These are phyloP conservation scores for Cephus runcator DNA, from an alignment of 2,888 invertebrate genomes.

Conservation along the genomic window DNA sequence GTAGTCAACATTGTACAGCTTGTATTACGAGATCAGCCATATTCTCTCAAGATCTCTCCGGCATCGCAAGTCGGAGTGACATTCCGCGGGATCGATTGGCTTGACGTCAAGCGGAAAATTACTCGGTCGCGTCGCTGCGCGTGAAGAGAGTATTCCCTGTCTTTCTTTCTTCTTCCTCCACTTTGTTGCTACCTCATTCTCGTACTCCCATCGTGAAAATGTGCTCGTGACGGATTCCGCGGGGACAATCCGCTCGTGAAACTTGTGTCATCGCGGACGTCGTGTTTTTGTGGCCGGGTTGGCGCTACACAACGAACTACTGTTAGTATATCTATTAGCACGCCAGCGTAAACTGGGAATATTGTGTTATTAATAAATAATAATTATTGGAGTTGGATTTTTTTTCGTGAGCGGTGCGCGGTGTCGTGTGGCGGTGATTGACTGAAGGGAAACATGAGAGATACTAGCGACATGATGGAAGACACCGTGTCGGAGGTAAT, in stretches of 20 bases:
- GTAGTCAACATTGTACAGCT: not conserved
- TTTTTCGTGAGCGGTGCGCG: not conserved
- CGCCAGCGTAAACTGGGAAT: not conserved
- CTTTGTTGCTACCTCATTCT: not conserved
- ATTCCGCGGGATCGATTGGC: slow-evolving; percentile 11
- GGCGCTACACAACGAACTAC: not conserved
- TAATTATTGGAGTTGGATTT: not conserved
- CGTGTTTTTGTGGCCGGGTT: not conserved
- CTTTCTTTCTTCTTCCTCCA: not conserved
- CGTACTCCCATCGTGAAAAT: slow-evolving; percentile 10
- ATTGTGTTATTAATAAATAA: not conserved
- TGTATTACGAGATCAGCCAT: slow-evolving; percentile 5
- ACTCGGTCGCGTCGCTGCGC: slow-evolving; percentile 5
- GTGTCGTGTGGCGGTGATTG: not conserved
- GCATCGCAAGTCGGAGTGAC: slow-evolving; percentile 2
- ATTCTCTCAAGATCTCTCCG: slow-evolving; percentile 7
- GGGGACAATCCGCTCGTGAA: not conserved
- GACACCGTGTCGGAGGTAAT: slow-evolving; percentile 56
- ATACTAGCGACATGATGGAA: slow-evolving; percentile 58
- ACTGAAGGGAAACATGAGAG: slow-evolving; percentile 44
- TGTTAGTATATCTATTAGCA: not conserved
- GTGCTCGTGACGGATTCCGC: slow-evolving; percentile 18
- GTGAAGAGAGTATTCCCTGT: not conserved
- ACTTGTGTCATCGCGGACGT: not conserved
- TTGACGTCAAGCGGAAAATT: slow-evolving; percentile 8